Conservation (phyloP, 1,140 invertebrate species). For the Geopemphigus sp. region DNA sequence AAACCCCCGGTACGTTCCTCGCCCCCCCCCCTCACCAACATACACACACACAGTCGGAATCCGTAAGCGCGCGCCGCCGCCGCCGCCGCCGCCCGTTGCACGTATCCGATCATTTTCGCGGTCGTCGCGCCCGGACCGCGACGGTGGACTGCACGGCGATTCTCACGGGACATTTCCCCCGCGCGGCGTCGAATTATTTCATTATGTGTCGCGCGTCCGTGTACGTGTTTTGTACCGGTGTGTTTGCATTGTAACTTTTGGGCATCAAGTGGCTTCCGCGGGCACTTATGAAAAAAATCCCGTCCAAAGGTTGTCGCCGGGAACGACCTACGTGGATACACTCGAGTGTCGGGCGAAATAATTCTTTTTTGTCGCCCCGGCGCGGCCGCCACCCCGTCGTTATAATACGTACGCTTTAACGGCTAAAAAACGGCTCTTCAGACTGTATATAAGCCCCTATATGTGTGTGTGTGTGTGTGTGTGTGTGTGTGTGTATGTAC, state of each 20-base stretch:
- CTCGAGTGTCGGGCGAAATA: slow-evolving; percentile 28
- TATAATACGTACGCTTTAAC: slow-evolving; percentile 29
- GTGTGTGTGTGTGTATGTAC: too few relatives aligned
- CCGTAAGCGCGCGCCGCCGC: background rate
- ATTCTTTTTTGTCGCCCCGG: slow-evolving; percentile 1
- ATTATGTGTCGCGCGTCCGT: too few relatives aligned
- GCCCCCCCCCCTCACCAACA: too few relatives aligned
- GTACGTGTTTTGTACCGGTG: slow-evolving; percentile 13
- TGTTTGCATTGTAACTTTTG: slow-evolving; percentile 49
- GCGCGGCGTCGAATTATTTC: too few relatives aligned
- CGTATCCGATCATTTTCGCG: background rate
- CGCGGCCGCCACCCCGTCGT: slow-evolving; percentile 18
- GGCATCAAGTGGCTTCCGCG: slow-evolving; percentile 42
- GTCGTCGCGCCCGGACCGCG: too few relatives aligned
- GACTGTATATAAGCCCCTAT: slow-evolving; percentile 16
- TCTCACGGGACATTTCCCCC: slow-evolving; percentile 46
- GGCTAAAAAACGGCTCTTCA: slow-evolving; percentile 49
- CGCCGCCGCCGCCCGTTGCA: background rate
- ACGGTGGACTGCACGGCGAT: background rate
- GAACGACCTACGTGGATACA: slow-evolving; percentile 40
- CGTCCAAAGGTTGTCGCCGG: background rate
- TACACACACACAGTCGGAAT: too few relatives aligned
- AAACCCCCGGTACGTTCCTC: too few relatives aligned
- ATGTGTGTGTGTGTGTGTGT: too few relatives aligned
- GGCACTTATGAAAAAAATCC: slow-evolving; percentile 29